A percentile compares a stretch with the other conserved stretches of the same genome.
phyloP scores from a whole-genome alignment of 35 echinoderm and acorn worm genomes.

The Amphiura filiformis region DNA sequence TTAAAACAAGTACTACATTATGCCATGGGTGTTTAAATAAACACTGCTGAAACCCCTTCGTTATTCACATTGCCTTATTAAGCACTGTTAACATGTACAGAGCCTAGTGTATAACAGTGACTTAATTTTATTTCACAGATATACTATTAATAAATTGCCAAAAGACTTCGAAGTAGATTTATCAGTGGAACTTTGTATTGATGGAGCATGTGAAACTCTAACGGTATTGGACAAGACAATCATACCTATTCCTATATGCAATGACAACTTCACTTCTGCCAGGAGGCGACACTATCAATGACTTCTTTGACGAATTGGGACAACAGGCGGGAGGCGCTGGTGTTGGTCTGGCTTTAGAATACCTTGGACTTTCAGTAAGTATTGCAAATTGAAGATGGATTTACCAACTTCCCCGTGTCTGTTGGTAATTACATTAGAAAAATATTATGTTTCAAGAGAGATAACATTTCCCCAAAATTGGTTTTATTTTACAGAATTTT shows the following conservation, averaged over 20 bases:
- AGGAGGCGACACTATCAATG: constrained; percentile 7
- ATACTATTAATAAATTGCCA: background rate
- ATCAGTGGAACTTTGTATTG: constrained; percentile 13
- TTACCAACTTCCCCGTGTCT: background rate
- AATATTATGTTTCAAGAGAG: no score
- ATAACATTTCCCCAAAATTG: no score
- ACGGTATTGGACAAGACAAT: background rate
- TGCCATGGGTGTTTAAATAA: no score
- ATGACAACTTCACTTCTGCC: constrained; percentile 27
- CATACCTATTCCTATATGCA: constrained; percentile 23
- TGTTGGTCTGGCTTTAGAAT: background rate
- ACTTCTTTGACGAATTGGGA: background rate
- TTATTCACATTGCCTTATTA: no score
- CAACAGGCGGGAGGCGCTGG: background rate
- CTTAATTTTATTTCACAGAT: background rate
- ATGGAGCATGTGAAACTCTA: background rate
- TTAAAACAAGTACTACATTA: no score
- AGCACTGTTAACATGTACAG: no score
- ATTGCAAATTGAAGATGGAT: background rate
- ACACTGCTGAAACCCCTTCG: no score
- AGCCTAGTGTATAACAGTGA: background rate
- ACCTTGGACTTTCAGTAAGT: constrained; percentile 4
- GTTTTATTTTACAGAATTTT: background rate
- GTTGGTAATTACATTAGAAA: background rate
- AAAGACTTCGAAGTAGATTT: constrained; percentile 13